phyloP scores from a whole-genome alignment of 2,888 invertebrate genomes.

The Melanophora roralis region DNA sequence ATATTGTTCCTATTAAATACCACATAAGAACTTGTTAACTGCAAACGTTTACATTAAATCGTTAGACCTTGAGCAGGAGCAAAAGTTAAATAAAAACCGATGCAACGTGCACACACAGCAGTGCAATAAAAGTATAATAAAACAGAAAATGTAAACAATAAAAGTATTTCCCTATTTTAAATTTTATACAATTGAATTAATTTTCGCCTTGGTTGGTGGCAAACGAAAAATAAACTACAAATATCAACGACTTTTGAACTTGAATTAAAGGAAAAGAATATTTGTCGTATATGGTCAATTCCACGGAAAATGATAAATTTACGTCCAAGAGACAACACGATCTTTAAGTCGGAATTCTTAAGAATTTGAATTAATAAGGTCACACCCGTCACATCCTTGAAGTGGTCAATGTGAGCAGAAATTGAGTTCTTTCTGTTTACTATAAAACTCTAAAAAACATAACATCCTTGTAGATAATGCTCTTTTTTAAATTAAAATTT shows the following conservation, averaged over 20 bases:
- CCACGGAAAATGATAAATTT: too few species aligned
- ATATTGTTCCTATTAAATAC: constrained; percentile 13
- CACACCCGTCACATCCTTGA: too few species aligned
- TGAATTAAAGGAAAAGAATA: constrained; percentile 58
- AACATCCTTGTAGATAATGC: too few species aligned
- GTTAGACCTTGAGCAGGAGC: constrained; percentile 56
- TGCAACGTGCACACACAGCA: not conserved
- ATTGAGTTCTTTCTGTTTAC: too few species aligned
- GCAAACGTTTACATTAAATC: constrained; percentile 23
- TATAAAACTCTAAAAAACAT: too few species aligned
- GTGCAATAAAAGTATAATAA: not conserved
- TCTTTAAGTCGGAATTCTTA: too few species aligned
- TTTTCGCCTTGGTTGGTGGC: constrained; percentile 53
- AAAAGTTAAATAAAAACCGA: constrained; percentile 27
- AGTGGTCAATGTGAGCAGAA: too few species aligned
- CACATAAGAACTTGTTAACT: constrained; percentile 7
- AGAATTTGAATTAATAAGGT: too few species aligned
- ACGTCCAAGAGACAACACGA: too few species aligned
- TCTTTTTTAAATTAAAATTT: too few species aligned
- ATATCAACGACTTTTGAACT: constrained; percentile 59
- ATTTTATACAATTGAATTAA: constrained; percentile 21
- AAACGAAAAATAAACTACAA: constrained; percentile 31
- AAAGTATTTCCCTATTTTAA: constrained; percentile 2
- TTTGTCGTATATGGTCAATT: too few species aligned
- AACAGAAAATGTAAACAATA: not conserved